A percentile compares a stretch with the other conserved stretches of the same genome.
Evolutionary conservation across 2,113 vertebrate species (phyloP).

Genomic region (pig (Sus scrofa)): DNA sequence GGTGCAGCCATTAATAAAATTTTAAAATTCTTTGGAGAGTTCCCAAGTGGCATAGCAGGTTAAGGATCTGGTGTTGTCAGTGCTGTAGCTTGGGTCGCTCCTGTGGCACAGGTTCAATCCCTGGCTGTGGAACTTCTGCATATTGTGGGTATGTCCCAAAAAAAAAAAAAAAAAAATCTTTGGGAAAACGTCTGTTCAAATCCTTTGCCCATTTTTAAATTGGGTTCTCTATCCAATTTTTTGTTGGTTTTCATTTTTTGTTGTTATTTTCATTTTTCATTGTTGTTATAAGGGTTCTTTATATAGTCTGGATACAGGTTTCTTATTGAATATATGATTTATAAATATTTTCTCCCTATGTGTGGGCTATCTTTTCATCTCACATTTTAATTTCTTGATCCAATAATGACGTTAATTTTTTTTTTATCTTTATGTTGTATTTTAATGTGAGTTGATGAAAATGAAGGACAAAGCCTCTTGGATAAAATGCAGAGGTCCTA

Average conservation of each 20-base stretch:
- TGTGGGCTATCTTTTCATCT: not conserved
- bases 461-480: not conserved
- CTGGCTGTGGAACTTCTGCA: too few relatives aligned
- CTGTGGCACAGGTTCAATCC: too few relatives aligned
- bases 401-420: conserved; percentile 51
- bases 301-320: conserved; percentile 33
- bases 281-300: conserved; percentile 8
- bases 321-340: not conserved
- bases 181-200: not conserved
- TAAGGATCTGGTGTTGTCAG: too few relatives aligned
- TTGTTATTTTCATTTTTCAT: too few relatives aligned
- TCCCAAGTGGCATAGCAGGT: too few relatives aligned
- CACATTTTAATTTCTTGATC: conserved; percentile 24
- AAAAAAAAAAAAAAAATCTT: not conserved
- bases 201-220: not conserved
- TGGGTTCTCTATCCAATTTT: too few relatives aligned
- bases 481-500: not conserved
- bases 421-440: too few relatives aligned
- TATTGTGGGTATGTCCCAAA: too few relatives aligned
- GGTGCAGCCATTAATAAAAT: too few relatives aligned
- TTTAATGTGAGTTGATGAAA: not conserved
- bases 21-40: too few relatives aligned
- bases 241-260: too few relatives aligned
- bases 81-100: too few relatives aligned
- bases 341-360: not conserved